These are phyloP conservation scores for Centropus unirufus DNA, from an alignment of 2,113 vertebrate genomes.

Conservation along the genomic window DNA sequence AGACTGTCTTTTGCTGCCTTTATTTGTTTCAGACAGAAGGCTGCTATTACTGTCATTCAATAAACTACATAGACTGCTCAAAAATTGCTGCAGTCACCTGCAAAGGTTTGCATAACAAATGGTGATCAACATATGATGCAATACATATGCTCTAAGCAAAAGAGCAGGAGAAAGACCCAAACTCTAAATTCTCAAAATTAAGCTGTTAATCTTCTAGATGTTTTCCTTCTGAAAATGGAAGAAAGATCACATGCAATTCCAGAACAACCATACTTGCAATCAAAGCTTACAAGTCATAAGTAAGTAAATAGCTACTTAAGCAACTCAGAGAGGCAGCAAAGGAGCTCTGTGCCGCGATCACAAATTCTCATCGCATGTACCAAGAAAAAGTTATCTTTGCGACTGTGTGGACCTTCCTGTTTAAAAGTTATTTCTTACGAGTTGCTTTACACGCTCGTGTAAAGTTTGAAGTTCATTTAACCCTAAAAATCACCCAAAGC, in stretches of 20 bases:
- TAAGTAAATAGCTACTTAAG: not conserved
- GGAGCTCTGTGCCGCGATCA: not conserved
- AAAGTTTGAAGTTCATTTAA: rapidly evolving
- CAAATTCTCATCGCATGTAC: rapidly evolving
- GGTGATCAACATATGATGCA: not conserved
- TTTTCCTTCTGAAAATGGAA: not conserved
- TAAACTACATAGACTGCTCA: not conserved
- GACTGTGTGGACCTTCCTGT: rapidly evolving
- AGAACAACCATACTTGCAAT: not conserved
- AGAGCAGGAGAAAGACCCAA: not conserved
- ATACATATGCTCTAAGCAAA: not conserved
- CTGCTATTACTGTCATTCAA: not conserved
- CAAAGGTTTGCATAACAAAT: not conserved
- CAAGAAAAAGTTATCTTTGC: rapidly evolving
- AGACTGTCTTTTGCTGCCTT: not conserved
- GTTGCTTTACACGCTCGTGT: rapidly evolving
- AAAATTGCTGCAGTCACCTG: not conserved
- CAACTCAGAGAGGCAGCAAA: not conserved
- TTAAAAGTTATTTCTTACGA: not conserved
- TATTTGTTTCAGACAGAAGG: not conserved
- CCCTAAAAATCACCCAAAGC: not conserved
- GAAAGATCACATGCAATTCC: not conserved
- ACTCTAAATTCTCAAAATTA: not conserved
- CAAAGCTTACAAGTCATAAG: not conserved
- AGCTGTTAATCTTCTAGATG: not conserved